phyloP scores from a whole-genome alignment of 2,113 vertebrate genomes.

The Corydoras sp. region DNA sequence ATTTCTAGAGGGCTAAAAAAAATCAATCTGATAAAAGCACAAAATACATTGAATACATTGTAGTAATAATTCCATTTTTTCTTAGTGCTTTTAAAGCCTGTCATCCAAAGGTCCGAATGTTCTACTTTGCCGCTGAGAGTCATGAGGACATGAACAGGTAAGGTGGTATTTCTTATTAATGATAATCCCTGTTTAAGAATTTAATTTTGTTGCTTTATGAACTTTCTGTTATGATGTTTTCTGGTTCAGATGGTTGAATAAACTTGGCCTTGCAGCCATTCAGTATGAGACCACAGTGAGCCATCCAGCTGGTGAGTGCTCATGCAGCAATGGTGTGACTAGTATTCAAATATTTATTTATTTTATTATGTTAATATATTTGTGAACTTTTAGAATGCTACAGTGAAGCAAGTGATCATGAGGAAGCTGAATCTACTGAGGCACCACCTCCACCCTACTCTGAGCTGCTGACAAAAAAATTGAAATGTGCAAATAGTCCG shows the following conservation, averaged over 20 bases:
- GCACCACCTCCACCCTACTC: conserved; percentile 69
- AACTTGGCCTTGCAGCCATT: conserved; percentile 83
- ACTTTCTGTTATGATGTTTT: no score
- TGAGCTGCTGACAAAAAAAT: conserved; percentile 50
- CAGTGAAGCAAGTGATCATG: conserved; percentile 89
- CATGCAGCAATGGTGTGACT: no score
- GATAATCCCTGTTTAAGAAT: not conserved
- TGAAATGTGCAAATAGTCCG: conserved; percentile 46
- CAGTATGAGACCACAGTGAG: conserved; percentile 59
- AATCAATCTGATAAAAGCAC: no score
- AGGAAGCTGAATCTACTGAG: conserved; percentile 80
- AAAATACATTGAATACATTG: not conserved
- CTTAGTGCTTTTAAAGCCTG: conserved; percentile 89
- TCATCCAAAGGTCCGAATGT: conserved; percentile 89
- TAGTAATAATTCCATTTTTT: not conserved
- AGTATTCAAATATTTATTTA: no score
- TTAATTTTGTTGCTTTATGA: no score
- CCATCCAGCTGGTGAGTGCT: conserved; percentile 52
- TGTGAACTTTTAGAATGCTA: conserved; percentile 75
- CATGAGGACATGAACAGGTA: conserved; percentile 88
- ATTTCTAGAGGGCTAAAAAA: no score
- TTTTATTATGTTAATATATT: no score
- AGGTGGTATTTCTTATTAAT: conserved; percentile 53
- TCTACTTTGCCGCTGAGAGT: conserved; percentile 94
- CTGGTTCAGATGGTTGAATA: conserved; percentile 83